These are phyloP conservation scores for Oryctes rhinoceros DNA, from an alignment of 1,140 invertebrate species.

Conservation along the genomic window DNA sequence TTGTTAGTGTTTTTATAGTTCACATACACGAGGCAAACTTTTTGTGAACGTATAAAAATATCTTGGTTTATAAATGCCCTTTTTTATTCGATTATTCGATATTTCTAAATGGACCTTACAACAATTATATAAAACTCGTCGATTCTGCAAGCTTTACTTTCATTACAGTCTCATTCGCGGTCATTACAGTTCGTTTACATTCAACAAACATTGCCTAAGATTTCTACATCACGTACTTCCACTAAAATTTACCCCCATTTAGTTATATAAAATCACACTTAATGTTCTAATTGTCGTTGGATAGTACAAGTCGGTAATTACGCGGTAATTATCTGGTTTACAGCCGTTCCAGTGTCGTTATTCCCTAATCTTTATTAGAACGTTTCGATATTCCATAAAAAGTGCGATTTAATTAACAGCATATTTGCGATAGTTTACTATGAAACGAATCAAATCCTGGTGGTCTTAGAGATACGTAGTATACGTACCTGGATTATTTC, in stretches of 20 bases:
- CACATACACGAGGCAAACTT: too few relatives aligned
- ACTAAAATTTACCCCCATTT: conserved; percentile 31
- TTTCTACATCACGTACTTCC: conserved; percentile 26
- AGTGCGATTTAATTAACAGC: conserved; percentile 34
- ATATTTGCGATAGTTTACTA: conserved; percentile 35
- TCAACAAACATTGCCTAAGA: conserved; percentile 13
- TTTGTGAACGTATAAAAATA: too few relatives aligned
- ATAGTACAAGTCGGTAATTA: conserved; percentile 17
- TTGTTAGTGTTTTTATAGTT: too few relatives aligned
- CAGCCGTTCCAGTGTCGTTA: conserved; percentile 13
- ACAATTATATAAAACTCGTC: not conserved
- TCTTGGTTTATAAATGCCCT: too few relatives aligned
- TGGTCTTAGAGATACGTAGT: conserved; percentile 15
- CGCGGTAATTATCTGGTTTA: conserved; percentile 17
- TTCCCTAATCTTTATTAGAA: conserved; percentile 37
- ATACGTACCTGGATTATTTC: not conserved
- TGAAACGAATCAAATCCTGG: conserved; percentile 34
- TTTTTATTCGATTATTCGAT: too few relatives aligned
- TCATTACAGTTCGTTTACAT: conserved; percentile 22
- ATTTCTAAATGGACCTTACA: too few relatives aligned
- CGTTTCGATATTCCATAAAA: conserved; percentile 36
- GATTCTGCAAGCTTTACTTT: conserved; percentile 3
- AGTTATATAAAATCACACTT: conserved; percentile 37
- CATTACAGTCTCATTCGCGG: not conserved
- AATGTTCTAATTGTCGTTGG: conserved; percentile 25